Base-by-base conservation (phyloP, 2,797 vertebrate species). In the Bovichtus variegatus region DNA sequence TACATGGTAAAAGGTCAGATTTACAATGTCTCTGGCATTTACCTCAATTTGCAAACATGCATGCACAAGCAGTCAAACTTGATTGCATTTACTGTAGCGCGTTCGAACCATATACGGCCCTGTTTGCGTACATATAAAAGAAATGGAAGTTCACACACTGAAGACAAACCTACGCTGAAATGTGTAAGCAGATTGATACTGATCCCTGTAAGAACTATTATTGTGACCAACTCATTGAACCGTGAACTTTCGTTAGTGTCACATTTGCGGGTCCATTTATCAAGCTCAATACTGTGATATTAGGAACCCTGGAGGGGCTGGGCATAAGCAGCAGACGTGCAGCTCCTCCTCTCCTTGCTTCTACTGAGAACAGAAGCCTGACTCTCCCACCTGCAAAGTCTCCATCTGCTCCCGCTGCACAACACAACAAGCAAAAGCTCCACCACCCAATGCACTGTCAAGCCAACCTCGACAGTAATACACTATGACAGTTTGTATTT, bases 301-400 rank as follows among this genome's bases (percentile, higher is more conserved):
- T 82, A 84, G 81, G 89, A 91, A 70, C 86, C 91, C 92, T 76
- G 80, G 83, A 68, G 92, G 84, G 90, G 57, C 61, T 74, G 81
- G 81, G 88, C 80, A 84, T 83, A 82, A 82, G 92, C 82, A 87
- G 86, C 82, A 91, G 89, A 91, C 91, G 83, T 78, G 64, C 88
- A 80, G 85, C 89, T 94, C 92, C 82, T 91, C 92, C 89, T 89
- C 89, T 87, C 89, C 29, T 83, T 63, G 79, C 68, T 73, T 91
- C 91, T 73, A 80, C 81, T 46, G 50, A 85, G 89, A 95, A 92
- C 94, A 95, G 93, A 94, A 93, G 92, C 90, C 85, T 53, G 88
- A 87, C 76, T 94, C 89, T 92, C 89, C 95, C 95, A 96, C 95
- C 95, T 95, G 93, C 92, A 92, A 94, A 91, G 93, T 71, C 87